Percentiles rank a stretch among this genome's conserved stretches.
phyloP scores from a whole-genome alignment of 2,797 vertebrate genomes.

The Arremon aurantiirostris region DNA sequence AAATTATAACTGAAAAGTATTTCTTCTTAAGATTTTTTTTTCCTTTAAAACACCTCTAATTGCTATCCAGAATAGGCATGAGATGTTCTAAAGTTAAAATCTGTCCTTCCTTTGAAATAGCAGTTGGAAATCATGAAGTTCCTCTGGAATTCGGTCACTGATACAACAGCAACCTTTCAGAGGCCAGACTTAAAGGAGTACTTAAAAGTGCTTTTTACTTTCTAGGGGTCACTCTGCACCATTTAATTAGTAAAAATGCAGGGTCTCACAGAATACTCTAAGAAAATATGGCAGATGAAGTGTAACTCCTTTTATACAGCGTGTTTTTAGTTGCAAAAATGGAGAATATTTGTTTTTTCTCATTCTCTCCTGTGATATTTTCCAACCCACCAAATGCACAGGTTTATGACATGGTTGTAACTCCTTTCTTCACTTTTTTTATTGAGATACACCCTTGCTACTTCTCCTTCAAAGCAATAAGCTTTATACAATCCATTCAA shows the following conservation, averaged over 20 bases:
- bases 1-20: not conserved
- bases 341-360: not conserved
- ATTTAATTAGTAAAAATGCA: not conserved
- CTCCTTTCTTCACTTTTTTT: not conserved
- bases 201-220: not conserved
- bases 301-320: not conserved
- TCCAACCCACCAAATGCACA: not conserved
- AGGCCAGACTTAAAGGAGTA: not conserved
- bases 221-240: not conserved
- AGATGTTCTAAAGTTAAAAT: not conserved
- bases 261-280: not conserved
- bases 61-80: not conserved
- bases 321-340: not conserved
- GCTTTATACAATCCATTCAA: not conserved
- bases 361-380: not conserved
- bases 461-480: not conserved
- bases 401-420: not conserved
- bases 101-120: not conserved
- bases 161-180: not conserved
- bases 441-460: not conserved
- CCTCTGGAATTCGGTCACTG: not conserved
- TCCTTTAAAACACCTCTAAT: not conserved
- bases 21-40: not conserved
- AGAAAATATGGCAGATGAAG: not conserved
- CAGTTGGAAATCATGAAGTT: not conserved